Base-by-base conservation (phyloP, 2,888 invertebrate species). In the Laspeyria flexula region DNA sequence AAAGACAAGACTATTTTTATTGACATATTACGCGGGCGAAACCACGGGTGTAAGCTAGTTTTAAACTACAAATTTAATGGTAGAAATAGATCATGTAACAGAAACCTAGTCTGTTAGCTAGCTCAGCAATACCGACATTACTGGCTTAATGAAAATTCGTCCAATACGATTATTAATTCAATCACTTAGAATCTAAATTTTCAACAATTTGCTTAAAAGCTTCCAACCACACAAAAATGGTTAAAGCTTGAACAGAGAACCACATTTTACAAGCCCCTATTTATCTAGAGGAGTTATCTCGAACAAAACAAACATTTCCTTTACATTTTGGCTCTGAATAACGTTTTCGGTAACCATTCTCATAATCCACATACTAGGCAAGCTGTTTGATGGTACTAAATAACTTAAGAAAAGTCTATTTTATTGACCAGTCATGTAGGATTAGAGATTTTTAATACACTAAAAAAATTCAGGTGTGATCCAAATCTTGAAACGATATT, bases 381-480 rank as follows among this genome's bases (percentile, higher is more conserved):
- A 48, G 23, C 21, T 6, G 23, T 39, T 39, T 39, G 15, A 39
- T 45, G 21, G 9, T 9, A 25, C 7, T 25, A 9, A 16, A 23
- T 30, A 47, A 39, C 29, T 30, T 43, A 43, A 55, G 27, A 54
- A 9, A 44, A 45, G 13, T 45, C 43, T 46, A 55, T 46, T 41
- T 34, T 37, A 18, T 43, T 47, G 23, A 33, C 21, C 23, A 34
- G 18, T 18, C 9, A 18, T 1, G 18, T 7, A 3, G 15, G 27
- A 34, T 15, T n/a, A 34, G 27, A 9, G 9, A 12, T 18, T 5
- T 27, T 34, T 21, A 21, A 3, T 21, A n/a, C n/a, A n/a, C n/a
- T n/a, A n/a, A n/a, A n/a, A n/a, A n/a, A n/a, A n/a, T n/a, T n/a
- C n/a, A n/a, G n/a, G n/a, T n/a, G n/a, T n/a, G n/a, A n/a, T n/a